Percentiles rank a stretch among this genome's conserved stretches.
phyloP scores from a whole-genome alignment of 2,113 vertebrate species.

The Neoarius graeffei region DNA sequence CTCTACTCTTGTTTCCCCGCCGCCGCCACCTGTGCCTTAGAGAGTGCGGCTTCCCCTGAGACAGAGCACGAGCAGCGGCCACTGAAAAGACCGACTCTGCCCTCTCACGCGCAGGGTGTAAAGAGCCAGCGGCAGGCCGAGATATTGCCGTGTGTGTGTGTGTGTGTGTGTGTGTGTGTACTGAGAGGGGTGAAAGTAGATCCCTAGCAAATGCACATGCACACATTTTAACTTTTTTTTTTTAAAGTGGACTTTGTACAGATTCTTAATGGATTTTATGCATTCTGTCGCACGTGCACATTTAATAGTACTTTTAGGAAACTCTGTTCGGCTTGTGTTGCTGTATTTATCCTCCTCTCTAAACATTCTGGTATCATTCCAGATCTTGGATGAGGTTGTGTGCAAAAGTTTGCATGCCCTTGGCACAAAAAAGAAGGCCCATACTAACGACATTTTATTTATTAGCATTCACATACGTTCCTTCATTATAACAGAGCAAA shows the following conservation, averaged over 20 bases:
- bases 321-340: not conserved
- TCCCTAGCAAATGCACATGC: slow-evolving; percentile 11
- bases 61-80: slow-evolving; percentile 54
- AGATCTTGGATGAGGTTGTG: not conserved
- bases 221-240: not conserved
- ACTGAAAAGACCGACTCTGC: slow-evolving; percentile 60
- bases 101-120: slow-evolving; percentile 68
- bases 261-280: slow-evolving; percentile 55
- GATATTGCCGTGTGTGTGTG: slow-evolving; percentile 18
- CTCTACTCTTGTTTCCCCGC: slow-evolving; percentile 23
- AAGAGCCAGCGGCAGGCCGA: slow-evolving; percentile 62
- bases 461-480: not conserved
- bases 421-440: not conserved
- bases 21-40: slow-evolving; percentile 42
- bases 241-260: slow-evolving; percentile 62
- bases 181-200: slow-evolving; percentile 20
- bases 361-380: not conserved
- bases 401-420: not conserved
- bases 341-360: too few relatives aligned
- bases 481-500: not conserved
- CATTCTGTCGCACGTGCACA: not conserved
- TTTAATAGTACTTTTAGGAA: not conserved
- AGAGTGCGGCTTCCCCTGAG: slow-evolving; percentile 56
- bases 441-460: not conserved
- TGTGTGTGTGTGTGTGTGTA: slow-evolving; percentile 13